phyloP scores from a whole-genome alignment of 2,797 vertebrate species.

The Sebastes alutus region DNA sequence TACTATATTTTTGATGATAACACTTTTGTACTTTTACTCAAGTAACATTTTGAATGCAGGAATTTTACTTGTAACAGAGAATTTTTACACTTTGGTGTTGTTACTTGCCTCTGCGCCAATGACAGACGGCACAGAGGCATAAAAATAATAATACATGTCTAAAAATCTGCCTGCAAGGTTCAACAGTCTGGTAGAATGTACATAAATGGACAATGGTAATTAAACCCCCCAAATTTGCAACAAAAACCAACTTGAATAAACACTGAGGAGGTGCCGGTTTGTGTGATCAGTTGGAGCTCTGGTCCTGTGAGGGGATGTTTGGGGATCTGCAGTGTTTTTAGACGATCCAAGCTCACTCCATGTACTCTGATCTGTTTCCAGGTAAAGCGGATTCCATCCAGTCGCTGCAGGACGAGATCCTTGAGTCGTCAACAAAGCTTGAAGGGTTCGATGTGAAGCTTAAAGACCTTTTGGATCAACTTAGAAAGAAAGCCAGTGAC shows the following conservation, averaged over 20 bases:
- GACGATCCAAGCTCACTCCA: background rate
- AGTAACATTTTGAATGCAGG: too few species aligned
- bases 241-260: background rate
- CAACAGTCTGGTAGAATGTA: background rate
- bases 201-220: background rate
- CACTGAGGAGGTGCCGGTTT: background rate
- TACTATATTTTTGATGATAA: too few species aligned
- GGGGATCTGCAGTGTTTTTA: background rate
- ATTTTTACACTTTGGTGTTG: background rate
- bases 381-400: slow-evolving; percentile 86
- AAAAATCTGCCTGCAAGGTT: background rate
- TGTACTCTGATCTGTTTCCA: slow-evolving; percentile 52
- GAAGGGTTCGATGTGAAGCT: slow-evolving; percentile 81
- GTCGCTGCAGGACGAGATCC: slow-evolving; percentile 76
- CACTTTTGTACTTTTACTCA: too few species aligned
- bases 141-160: background rate
- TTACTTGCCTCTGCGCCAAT: background rate
- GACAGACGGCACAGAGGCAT: background rate
- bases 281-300: background rate
- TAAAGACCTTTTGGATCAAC: slow-evolving; percentile 75
- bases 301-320: background rate
- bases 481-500: slow-evolving; percentile 70
- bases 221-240: background rate
- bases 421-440: slow-evolving; percentile 77
- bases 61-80: too few species aligned